Base-by-base conservation (phyloP, 2,113 vertebrate species). In the Prolemur simus region DNA sequence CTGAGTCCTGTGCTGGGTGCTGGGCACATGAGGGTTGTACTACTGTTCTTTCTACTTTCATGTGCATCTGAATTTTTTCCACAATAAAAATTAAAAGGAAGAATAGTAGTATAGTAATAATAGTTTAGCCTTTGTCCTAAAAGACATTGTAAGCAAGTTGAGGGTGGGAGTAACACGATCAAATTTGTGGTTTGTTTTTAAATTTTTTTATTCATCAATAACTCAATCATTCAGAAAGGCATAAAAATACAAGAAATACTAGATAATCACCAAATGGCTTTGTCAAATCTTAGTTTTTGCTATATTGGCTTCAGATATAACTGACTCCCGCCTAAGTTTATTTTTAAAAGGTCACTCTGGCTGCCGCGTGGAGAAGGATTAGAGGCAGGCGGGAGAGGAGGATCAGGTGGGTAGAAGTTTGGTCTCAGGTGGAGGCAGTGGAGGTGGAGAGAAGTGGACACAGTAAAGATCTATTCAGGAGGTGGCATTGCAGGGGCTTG, bases 271-370 rank as follows among this genome's bases (percentile, higher is more conserved):
- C 73, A 56, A 39, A 9, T 18, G 34, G n/a, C 12, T 87, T 96
- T 86, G 58, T 77, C 76, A 81, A 93, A 66, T 71, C 32, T 93
- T 88, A 69, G 58, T 74, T 91, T 94, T 82, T 91, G 45, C 58
- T 29, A 49, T 58, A 64, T 80, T 69, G 94, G 68, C 83, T 96
- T 93, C 58, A 60, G 74, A 56, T 91, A 74, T 58, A 78, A 95
- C 42, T 69, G 82, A 90, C 34, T 52, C n/a, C 18, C 21, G 18
- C 8, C 14, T 45, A 71, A 73, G 86, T 82, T 94, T 83, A 83
- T 63, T 89, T 95, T 91, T 86, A 27, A 97, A 96, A 86, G 45
- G 58, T 91, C 49, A 6, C 32, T 68, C 78, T 80, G 63, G 90
- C 32, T 54, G 49, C 47, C 18, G 13, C 8, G 23, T 39, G 74